Conservation (phyloP, 2,113 vertebrate genomes). For the Porphyrio hochstetteri region DNA sequence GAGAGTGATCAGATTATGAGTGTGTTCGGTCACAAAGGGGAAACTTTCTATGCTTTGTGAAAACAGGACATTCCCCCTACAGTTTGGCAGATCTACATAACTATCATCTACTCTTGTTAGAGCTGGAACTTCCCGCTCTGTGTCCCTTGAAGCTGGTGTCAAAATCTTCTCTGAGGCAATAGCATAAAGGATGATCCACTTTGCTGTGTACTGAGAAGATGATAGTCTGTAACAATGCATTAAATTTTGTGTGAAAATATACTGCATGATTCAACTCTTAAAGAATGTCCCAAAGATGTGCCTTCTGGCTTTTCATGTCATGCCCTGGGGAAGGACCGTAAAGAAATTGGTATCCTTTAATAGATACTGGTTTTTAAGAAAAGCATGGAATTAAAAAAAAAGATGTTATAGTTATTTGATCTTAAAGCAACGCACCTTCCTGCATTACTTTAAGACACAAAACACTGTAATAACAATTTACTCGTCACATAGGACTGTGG, state of each 20-base stretch:
- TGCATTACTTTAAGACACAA: too few relatives aligned
- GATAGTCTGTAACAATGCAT: neutral
- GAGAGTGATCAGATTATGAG: neutral
- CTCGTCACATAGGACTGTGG: neutral
- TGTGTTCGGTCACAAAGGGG: neutral
- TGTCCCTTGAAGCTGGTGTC: neutral
- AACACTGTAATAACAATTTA: neutral
- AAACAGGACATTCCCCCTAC: neutral
- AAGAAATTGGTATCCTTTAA: neutral
- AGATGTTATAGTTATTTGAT: neutral
- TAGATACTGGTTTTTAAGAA: neutral
- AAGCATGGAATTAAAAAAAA: neutral
- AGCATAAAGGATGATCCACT: neutral
- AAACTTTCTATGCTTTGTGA: neutral
- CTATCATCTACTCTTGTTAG: neutral
- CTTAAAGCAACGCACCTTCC: neutral
- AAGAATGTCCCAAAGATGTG: neutral
- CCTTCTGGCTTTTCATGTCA: neutral
- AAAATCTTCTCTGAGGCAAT: neutral
- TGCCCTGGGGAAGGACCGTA: neutral
- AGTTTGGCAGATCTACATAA: neutral
- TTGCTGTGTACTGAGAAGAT: neutral
- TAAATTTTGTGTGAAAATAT: neutral
- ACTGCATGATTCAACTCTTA: neutral
- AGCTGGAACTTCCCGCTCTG: neutral